These are phyloP conservation scores for Eulemur macaco DNA, from an alignment of 2,113 vertebrate genomes.

Conservation along the genomic window DNA sequence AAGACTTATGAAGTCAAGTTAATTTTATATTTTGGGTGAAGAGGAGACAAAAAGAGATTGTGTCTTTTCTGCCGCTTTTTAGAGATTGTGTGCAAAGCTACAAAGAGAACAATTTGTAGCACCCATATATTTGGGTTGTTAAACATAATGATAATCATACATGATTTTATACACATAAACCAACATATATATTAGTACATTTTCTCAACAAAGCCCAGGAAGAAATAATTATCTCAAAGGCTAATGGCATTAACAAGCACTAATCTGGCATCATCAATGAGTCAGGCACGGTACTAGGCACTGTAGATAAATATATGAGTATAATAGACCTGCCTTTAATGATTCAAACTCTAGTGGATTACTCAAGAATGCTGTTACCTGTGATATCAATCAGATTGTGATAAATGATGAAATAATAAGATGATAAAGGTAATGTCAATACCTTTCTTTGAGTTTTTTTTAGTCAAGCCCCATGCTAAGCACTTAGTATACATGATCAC, in stretches of 20 bases:
- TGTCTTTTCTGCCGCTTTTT: not conserved
- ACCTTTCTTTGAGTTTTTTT: not conserved
- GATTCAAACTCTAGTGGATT: not conserved
- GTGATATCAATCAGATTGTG: not conserved
- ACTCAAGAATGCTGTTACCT: not conserved
- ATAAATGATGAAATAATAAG: not conserved
- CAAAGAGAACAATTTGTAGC: not conserved
- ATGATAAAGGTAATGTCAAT: not conserved
- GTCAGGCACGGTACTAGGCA: not conserved
- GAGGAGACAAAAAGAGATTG: not conserved
- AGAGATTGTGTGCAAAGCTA: not conserved
- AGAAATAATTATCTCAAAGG: conserved; percentile 13
- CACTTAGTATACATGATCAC: not conserved
- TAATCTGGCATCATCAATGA: not conserved
- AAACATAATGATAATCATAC: not conserved
- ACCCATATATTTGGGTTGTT: not conserved
- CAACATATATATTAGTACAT: not conserved
- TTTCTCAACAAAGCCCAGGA: not conserved
- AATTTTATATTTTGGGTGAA: not conserved
- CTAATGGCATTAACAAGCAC: not conserved
- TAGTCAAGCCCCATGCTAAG: not conserved
- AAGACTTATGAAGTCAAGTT: not conserved
- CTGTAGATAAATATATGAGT: not conserved
- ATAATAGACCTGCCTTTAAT: not conserved
- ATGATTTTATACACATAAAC: not conserved